Percentiles rank a stretch among this genome's conserved stretches.
phyloP scores from a whole-genome alignment of 2,797 vertebrate genomes.

The Sebastes matsubarae region DNA sequence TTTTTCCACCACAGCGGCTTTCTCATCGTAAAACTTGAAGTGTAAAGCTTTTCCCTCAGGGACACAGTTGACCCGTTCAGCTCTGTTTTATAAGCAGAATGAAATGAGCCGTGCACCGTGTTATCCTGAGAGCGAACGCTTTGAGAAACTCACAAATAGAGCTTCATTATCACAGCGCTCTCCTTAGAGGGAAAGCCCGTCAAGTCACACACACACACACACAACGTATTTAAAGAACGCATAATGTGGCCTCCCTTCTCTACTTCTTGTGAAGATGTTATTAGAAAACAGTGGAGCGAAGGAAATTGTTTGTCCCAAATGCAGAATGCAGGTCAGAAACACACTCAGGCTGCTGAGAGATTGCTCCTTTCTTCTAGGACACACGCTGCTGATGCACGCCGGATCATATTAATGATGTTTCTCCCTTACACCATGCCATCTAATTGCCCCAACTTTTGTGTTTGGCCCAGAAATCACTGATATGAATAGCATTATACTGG shows the following conservation, averaged over 20 bases:
- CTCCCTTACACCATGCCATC: not conserved
- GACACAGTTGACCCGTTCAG: not conserved
- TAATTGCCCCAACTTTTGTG: slow-evolving; percentile 24
- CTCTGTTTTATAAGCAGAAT: not conserved
- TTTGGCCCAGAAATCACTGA: slow-evolving; percentile 29
- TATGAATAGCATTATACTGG: slow-evolving; percentile 21
- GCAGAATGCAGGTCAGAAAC: slow-evolving; percentile 35
- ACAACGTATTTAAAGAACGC: not conserved
- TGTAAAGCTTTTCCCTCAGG: not conserved
- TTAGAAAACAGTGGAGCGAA: not conserved
- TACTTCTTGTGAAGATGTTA: not conserved
- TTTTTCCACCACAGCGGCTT: not conserved
- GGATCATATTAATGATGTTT: slow-evolving; percentile 34
- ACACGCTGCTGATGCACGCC: not conserved
- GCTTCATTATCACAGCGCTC: not conserved
- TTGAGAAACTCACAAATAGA: not conserved
- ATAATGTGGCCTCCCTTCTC: not conserved
- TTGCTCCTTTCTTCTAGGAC: slow-evolving; percentile 10
- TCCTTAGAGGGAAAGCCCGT: not conserved
- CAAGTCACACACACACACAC: not conserved
- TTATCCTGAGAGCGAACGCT: not conserved
- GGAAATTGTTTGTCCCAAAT: slow-evolving; percentile 20
- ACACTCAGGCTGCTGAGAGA: not conserved
- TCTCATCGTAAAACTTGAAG: not conserved
- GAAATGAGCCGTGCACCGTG: not conserved